A percentile compares a stretch with the other conserved stretches of the same genome.
phyloP scores from a whole-genome alignment of 2,888 invertebrate genomes.

The Pollenia amentaria region DNA sequence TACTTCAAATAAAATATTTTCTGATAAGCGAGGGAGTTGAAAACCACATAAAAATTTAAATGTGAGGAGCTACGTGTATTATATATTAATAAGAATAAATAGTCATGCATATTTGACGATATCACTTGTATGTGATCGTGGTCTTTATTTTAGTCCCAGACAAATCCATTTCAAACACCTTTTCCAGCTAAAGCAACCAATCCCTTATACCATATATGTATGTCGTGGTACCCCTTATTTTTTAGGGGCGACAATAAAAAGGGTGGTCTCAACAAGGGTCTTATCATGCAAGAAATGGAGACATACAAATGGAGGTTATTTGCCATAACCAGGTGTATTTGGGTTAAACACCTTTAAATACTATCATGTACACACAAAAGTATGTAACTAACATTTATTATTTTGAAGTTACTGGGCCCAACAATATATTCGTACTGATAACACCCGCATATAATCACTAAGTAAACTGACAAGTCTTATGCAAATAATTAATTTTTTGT shows the following conservation, averaged over 20 bases:
- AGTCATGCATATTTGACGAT: background rate
- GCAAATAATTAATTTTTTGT: slow-evolving; percentile 64
- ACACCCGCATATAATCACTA: slow-evolving; percentile 68
- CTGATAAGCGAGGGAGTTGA: slow-evolving; percentile 62
- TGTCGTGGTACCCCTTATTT: slow-evolving; percentile 1
- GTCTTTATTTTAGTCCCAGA: background rate
- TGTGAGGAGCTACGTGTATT: background rate
- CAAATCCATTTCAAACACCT: slow-evolving; percentile 54
- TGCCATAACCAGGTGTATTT: slow-evolving; percentile 68
- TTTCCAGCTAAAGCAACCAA: background rate
- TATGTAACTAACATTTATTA: slow-evolving; percentile 4
- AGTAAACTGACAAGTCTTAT: slow-evolving; percentile 68
- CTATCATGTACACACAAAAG: background rate
- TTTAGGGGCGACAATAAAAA: background rate
- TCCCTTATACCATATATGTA: background rate
- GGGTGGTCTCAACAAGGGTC: slow-evolving; percentile 13
- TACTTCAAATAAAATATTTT: slow-evolving; percentile 52
- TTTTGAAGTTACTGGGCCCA: slow-evolving; percentile 42
- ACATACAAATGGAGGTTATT: slow-evolving; percentile 48
- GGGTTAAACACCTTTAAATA: slow-evolving; percentile 68
- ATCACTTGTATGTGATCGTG: slow-evolving; percentile 20
- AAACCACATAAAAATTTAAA: no score
- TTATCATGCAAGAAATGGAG: slow-evolving; percentile 49
- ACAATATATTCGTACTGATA: slow-evolving; percentile 50
- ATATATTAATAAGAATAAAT: background rate